phyloP scores from a whole-genome alignment of 2,797 vertebrate species.

The Vipera ursinii region DNA sequence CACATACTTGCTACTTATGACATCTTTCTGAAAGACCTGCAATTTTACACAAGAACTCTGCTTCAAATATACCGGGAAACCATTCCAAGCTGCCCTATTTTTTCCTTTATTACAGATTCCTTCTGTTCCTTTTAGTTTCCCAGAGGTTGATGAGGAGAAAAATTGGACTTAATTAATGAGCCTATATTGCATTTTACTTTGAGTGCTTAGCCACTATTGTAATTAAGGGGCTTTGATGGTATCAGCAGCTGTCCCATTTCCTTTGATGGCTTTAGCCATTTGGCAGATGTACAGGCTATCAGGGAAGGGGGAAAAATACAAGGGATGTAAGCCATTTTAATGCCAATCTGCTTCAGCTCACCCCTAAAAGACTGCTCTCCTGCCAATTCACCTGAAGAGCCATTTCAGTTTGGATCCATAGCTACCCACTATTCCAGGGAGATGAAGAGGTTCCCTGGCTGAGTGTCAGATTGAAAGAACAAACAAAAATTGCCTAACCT shows the following conservation, averaged over 20 bases:
- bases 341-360: conserved; percentile 5
- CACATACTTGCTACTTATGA: not conserved
- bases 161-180: conserved; percentile 39
- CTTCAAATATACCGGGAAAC: not conserved
- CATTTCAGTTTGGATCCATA: not conserved
- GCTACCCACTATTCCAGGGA: conserved; percentile 3
- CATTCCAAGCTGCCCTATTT: conserved; percentile 21
- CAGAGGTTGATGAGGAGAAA: conserved; percentile 39
- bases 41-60: not conserved
- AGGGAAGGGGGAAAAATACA: not conserved
- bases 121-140: conserved; percentile 39
- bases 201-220: conserved; percentile 34
- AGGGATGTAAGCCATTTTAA: conserved; percentile 15
- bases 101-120: conserved; percentile 20
- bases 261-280: conserved; percentile 37
- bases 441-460: conserved; percentile 5
- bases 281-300: conserved; percentile 22
- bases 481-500: not conserved
- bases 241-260: conserved; percentile 33
- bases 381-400: conserved; percentile 21
- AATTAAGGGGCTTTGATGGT: conserved; percentile 41
- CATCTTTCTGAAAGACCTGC: not conserved
- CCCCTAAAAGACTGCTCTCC: not conserved
- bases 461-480: not conserved
- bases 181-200: conserved; percentile 34